phyloP scores from a whole-genome alignment of 2,797 vertebrate species.

The Schizopygopsis malacanthus region DNA sequence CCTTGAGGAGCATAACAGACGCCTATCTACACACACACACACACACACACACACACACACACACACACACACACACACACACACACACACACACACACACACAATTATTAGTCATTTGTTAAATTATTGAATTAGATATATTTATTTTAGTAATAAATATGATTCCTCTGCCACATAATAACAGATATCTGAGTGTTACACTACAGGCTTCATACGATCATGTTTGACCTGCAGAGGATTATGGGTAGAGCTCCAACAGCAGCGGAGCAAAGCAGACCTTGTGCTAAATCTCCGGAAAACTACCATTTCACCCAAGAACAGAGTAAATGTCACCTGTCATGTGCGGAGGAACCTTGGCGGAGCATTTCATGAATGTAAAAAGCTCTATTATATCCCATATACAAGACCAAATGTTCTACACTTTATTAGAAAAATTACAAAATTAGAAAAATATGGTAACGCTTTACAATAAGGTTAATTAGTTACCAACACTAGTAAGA shows the following conservation, averaged over 20 bases:
- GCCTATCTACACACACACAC: background rate
- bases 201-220: slow-evolving; percentile 28
- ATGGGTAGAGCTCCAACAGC: slow-evolving; percentile 24
- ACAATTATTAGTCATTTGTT: background rate
- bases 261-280: slow-evolving; percentile 18
- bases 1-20: background rate
- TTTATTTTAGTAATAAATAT: background rate
- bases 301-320: background rate
- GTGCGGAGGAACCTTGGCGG: background rate
- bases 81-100: no score
- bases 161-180: background rate
- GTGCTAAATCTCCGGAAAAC: slow-evolving; percentile 4
- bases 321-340: slow-evolving; percentile 13
- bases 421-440: background rate
- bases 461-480: no score
- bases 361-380: background rate
- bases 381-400: background rate
- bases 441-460: background rate
- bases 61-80: no score
- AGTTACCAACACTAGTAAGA: no score
- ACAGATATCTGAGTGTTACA: background rate
- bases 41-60: no score
- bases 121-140: background rate
- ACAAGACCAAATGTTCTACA: background rate
- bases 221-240: slow-evolving; percentile 35